These are phyloP conservation scores for Sesia apiformis DNA, from an alignment of 2,888 invertebrate genomes.

Conservation along the genomic window DNA sequence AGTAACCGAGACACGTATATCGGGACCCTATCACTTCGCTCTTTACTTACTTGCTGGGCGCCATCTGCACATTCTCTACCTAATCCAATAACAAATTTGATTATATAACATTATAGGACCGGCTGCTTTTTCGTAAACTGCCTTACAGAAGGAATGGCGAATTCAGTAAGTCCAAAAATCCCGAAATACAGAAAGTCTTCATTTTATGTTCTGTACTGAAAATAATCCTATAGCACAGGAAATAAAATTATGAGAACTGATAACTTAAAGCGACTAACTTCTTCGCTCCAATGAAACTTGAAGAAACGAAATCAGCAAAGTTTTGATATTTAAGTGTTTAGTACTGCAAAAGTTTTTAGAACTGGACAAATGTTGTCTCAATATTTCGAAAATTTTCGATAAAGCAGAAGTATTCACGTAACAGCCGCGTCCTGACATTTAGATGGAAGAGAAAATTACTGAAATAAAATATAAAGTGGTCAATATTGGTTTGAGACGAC, in stretches of 20 bases:
- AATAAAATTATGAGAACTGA: not conserved
- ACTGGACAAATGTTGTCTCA: too few relatives aligned
- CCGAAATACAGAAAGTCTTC: not conserved
- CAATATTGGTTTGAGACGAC: not conserved
- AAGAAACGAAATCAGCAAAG: conserved; percentile 19
- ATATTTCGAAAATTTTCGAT: too few relatives aligned
- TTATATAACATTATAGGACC: conserved; percentile 30
- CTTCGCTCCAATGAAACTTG: conserved; percentile 15
- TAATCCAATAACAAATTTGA: conserved; percentile 69
- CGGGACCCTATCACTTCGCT: conserved; percentile 72
- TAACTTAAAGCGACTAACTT: conserved; percentile 7
- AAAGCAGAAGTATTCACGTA: not conserved
- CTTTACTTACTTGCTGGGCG: conserved; percentile 67
- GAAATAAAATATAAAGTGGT: not conserved
- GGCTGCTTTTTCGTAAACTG: not conserved
- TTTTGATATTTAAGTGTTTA: conserved; percentile 15
- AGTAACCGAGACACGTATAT: conserved; percentile 69
- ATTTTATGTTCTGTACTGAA: not conserved
- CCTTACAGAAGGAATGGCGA: not conserved
- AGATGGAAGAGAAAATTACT: not conserved
- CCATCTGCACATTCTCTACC: conserved; percentile 69
- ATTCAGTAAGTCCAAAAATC: too few relatives aligned
- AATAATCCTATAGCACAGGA: not conserved
- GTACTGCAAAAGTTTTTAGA: conserved; percentile 12
- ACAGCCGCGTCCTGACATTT: not conserved